Evolutionary conservation across 1,140 invertebrate genomes (phyloP).

Genomic region (Anoplolepis gracilipes): DNA sequence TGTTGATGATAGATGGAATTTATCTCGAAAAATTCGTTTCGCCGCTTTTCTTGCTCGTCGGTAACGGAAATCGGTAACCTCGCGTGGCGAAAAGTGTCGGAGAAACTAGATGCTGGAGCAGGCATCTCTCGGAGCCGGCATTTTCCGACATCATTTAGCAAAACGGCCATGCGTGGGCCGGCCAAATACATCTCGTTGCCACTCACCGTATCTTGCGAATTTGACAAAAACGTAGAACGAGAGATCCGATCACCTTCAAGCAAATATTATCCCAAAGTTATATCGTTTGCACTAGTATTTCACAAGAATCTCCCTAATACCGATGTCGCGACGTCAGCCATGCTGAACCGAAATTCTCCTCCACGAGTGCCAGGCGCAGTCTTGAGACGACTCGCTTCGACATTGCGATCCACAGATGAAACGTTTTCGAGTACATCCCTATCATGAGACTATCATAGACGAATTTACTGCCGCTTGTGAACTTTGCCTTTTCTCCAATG

Average conservation of each 20-base stretch:
- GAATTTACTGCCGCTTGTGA: background rate
- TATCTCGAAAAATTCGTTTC: background rate
- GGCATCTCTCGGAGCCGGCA: slow-evolving; percentile 67
- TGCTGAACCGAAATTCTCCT: slow-evolving; percentile 35
- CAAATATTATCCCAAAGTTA: background rate
- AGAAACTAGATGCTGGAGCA: slow-evolving; percentile 51
- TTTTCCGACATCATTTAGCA: slow-evolving; percentile 71
- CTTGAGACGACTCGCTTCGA: slow-evolving; percentile 24
- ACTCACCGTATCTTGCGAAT: slow-evolving; percentile 1
- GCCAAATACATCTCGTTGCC: slow-evolving; percentile 58
- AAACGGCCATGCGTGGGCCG: slow-evolving; percentile 74
- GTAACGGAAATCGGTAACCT: background rate
- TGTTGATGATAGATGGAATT: slow-evolving; percentile 40
- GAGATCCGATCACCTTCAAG: background rate
- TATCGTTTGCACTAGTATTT: background rate
- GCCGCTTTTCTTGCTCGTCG: background rate
- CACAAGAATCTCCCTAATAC: background rate
- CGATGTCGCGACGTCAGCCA: slow-evolving; percentile 41
- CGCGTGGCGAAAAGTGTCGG: background rate
- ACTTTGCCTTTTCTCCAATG: slow-evolving; percentile 4
- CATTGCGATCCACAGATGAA: slow-evolving; percentile 13
- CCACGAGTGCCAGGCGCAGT: slow-evolving; percentile 10
- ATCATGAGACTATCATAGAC: background rate
- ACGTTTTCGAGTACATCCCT: background rate
- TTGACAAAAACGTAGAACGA: background rate